Evolutionary conservation across 2,113 vertebrate species (phyloP), one percentile per base, ranked within the genome.

Genomic region (Myodes glareolus): DNA sequence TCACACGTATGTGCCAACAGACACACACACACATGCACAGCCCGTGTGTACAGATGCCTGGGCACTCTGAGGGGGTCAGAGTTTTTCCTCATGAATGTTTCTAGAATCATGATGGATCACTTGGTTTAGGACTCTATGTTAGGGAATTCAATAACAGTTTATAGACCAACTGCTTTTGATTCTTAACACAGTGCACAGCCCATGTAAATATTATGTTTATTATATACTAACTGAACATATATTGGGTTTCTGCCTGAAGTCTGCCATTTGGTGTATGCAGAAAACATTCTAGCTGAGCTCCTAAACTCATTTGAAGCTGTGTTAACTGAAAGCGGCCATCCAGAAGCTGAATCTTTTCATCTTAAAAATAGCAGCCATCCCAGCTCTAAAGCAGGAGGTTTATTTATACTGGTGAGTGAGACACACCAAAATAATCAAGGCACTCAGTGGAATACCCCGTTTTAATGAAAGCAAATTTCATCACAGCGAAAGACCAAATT

Each of bases 151-250:
- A 94, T 98, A 98, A 98, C 98, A 98, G 97, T 94, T 98, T 97
- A 98, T 98, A 98, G 98, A 98, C 98, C 98, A 97, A 96, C 98
- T 98, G 98, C 98, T 98, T 98, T 98, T 97, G 96, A 98, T 98
- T 97, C 98, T 96, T 98, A 98, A 98, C 98, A 98, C 98, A 98
- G 98, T 97, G 96, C 97, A 98, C 93, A 97, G 98, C 98, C 98
- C 98, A 97, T 98, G 98, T 98, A 99, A 99, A 99, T 99, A 98
- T 98, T 98, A 98, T 98, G 98, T 99, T 98, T 99, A 99, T 99
- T 99, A 98, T 98, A 98, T 97, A 98, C 98, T 98, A 98, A 98
- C 98, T 98, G 99, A 98, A 98, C 98, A 98, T 98, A 98, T 98
- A 98, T 98, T 99, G 98, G 98, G 98, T 98, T 98, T 98, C 98